Percentiles rank a stretch among this genome's conserved stretches.
These are phyloP conservation scores for Nineta flava DNA, from an alignment of 2,888 invertebrate genomes.

Conservation along the genomic window DNA sequence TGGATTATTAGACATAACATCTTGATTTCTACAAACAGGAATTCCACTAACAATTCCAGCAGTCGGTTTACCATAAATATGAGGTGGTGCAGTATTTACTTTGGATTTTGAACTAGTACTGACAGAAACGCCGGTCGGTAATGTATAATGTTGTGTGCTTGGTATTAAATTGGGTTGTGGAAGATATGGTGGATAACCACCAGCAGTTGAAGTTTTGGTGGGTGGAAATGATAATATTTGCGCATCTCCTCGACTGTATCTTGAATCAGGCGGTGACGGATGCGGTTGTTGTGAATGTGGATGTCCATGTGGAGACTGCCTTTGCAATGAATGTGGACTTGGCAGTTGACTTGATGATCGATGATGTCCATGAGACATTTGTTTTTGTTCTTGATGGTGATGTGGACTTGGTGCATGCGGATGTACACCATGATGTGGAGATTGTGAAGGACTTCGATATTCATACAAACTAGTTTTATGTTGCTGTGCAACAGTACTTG, in stretches of 20 bases:
- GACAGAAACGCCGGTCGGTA: conserved; percentile 32
- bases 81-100: conserved; percentile 62
- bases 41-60: conserved; percentile 40
- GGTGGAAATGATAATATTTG: conserved; percentile 23
- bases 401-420: conserved; percentile 22
- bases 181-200: conserved; percentile 25
- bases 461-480: conserved; percentile 22
- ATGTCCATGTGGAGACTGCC: conserved; percentile 28
- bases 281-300: conserved; percentile 26
- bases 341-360: conserved; percentile 24
- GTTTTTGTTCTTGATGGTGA: conserved; percentile 21
- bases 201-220: conserved; percentile 11
- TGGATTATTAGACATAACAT: conserved; percentile 21
- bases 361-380: conserved; percentile 19
- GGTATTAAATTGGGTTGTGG: conserved; percentile 24
- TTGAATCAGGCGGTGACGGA: conserved; percentile 19
- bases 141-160: conserved; percentile 28
- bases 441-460: conserved; percentile 29
- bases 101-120: conserved; percentile 41
- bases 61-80: conserved; percentile 51
- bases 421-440: conserved; percentile 26
- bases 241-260: conserved; percentile 21
- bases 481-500: conserved; percentile 29
- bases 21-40: conserved; percentile 33
- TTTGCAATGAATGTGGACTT: conserved; percentile 28